Conservation (phyloP, 2,113 vertebrate species). For the Isichthys henryi region DNA sequence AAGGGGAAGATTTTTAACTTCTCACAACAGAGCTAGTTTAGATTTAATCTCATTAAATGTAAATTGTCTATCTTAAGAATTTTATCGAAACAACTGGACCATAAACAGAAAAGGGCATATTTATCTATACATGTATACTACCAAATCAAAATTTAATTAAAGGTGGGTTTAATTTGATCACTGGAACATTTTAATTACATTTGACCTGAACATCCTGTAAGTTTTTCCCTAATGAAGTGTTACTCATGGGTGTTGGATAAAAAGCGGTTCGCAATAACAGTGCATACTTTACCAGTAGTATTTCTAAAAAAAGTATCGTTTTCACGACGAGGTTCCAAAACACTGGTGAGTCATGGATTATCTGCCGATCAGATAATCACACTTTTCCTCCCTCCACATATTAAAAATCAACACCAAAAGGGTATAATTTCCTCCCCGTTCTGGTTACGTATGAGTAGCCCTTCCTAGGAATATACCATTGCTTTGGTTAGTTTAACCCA, state of each 20-base stretch:
- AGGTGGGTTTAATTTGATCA: not conserved
- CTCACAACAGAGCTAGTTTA: not conserved
- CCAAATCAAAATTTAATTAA: not conserved
- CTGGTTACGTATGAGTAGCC: constrained; percentile 6
- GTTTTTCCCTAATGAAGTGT: not conserved
- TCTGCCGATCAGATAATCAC: constrained; percentile 14
- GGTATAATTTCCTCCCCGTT: constrained; percentile 14
- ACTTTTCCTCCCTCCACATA: constrained; percentile 18
- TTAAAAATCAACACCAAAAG: constrained; percentile 15
- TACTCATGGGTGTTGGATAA: not conserved
- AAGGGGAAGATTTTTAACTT: not conserved
- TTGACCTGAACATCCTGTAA: not conserved
- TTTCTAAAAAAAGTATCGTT: not conserved
- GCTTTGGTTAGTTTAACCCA: not conserved
- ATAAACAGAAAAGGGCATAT: not conserved
- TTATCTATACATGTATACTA: not conserved
- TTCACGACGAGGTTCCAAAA: not conserved
- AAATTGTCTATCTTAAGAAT: not conserved
- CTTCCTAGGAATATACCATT: not conserved
- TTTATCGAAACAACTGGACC: not conserved
- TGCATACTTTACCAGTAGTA: not conserved
- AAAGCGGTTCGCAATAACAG: not conserved
- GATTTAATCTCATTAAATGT: not conserved
- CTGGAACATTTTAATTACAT: not conserved
- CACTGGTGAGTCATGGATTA: not conserved